Evolutionary conservation across 2,113 vertebrate species (phyloP).

Genomic region (Colius striatus): DNA sequence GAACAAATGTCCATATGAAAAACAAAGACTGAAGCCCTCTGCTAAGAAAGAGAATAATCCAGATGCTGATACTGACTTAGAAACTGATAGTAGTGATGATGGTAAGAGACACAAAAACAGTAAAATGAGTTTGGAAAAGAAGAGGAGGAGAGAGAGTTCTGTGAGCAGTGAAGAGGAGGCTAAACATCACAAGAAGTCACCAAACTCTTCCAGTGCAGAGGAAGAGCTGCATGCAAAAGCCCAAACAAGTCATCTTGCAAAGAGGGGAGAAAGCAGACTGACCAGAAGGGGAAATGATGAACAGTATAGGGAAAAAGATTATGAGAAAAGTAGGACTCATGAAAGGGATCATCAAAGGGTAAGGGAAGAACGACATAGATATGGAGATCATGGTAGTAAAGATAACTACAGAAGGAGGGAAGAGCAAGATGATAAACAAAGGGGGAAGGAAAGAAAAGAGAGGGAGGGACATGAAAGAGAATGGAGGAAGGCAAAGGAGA

Average conservation of each 20-base stretch:
- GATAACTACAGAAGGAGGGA: conserved; percentile 69
- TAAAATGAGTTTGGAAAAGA: conserved; percentile 29
- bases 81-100: conserved; percentile 75
- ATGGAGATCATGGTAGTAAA: conserved; percentile 35
- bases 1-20: neutral
- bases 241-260: conserved; percentile 40
- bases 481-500: conserved; percentile 65
- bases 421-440: conserved; percentile 73
- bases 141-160: conserved; percentile 37
- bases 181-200: conserved; percentile 82
- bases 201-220: conserved; percentile 85
- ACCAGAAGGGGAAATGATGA: conserved; percentile 57
- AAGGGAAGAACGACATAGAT: conserved; percentile 60
- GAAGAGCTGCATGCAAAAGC: conserved; percentile 48
- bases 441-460: conserved; percentile 73
- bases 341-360: conserved; percentile 68
- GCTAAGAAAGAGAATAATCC: conserved; percentile 62
- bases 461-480: conserved; percentile 71
- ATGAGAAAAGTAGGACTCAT: conserved; percentile 47
- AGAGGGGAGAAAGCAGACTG: conserved; percentile 31
- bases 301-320: conserved; percentile 42
- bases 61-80: conserved; percentile 78
- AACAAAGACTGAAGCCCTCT: neutral
- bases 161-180: conserved; percentile 74
- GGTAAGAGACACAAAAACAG: conserved; percentile 33